Conservation (phyloP, 2,113 vertebrate genomes). For the Noturus placidus region DNA sequence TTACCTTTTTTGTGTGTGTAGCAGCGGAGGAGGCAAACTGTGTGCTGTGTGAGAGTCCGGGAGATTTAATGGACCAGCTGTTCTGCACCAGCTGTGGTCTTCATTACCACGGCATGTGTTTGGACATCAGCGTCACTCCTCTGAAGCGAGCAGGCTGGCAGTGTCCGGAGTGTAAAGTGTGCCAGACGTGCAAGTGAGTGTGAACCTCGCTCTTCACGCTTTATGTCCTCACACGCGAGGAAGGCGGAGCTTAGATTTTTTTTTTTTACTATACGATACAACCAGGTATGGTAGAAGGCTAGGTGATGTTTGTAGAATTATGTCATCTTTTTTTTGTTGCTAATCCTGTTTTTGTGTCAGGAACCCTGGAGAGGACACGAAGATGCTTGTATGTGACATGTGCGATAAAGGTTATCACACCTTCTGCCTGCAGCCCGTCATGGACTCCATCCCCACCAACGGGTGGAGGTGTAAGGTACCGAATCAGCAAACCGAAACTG, state of each 20-base stretch:
- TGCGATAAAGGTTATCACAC: slow-evolving; percentile 99
- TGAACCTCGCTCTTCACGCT: background rate
- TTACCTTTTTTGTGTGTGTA: slow-evolving; percentile 50
- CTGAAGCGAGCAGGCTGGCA: slow-evolving; percentile 97
- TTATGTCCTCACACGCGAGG: background rate
- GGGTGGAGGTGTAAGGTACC: slow-evolving; percentile 97
- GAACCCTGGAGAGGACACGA: slow-evolving; percentile 97
- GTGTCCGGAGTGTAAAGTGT: slow-evolving; percentile 98
- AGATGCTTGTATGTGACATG: slow-evolving; percentile 98
- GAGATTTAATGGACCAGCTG: slow-evolving; percentile 94
- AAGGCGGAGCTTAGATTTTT: background rate
- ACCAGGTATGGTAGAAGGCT: too few species aligned
- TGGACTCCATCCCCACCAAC: slow-evolving; percentile 94
- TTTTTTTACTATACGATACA: background rate
- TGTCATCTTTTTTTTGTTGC: background rate
- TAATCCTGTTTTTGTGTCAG: slow-evolving; percentile 63
- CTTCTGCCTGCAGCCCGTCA: slow-evolving; percentile 95
- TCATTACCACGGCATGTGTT: slow-evolving; percentile 97
- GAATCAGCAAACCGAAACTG: background rate
- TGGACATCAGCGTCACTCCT: slow-evolving; percentile 94
- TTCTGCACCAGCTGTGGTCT: slow-evolving; percentile 99
- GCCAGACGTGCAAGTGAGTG: slow-evolving; percentile 99
- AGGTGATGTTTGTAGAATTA: too few species aligned
- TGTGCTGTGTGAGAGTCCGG: slow-evolving; percentile 93
- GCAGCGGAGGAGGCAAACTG: slow-evolving; percentile 92